These are phyloP conservation scores for Caenorhabditis sp. DNA, from an alignment of 2,888 invertebrate genomes.

Conservation along the genomic window DNA sequence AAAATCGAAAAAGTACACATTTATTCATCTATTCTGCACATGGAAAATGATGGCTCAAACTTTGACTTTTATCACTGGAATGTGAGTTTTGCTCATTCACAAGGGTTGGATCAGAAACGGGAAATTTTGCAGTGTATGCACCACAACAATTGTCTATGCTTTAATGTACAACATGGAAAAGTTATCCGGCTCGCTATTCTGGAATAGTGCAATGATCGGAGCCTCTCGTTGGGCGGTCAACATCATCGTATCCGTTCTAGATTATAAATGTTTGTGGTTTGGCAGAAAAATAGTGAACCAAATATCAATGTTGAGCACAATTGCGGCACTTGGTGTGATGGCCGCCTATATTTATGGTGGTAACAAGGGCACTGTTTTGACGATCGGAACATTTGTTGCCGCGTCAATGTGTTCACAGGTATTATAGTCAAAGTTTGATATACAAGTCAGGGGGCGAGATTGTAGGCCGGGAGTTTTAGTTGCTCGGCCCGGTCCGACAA, in stretches of 20 bases:
- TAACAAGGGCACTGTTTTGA: conserved; percentile 22
- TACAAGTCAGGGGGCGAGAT: no score
- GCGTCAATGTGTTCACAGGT: conserved; percentile 44
- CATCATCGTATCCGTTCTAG: conserved; percentile 44
- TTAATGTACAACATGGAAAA: conserved; percentile 48
- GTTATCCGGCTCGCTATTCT: conserved; percentile 38
- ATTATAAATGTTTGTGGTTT: conserved; percentile 44
- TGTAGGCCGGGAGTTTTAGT: no score
- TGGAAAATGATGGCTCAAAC: conserved; percentile 46
- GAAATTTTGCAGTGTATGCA: conserved; percentile 23
- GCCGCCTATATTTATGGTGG: conserved; percentile 15
- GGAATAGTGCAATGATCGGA: conserved; percentile 41
- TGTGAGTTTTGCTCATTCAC: conserved; percentile 17
- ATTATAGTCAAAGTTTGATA: no score
- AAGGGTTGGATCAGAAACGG: neutral
- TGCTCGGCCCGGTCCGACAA: no score
- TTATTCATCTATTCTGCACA: conserved; percentile 42
- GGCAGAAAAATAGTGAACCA: conserved; percentile 52
- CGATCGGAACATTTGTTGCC: conserved; percentile 42
- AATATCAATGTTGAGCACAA: conserved; percentile 40
- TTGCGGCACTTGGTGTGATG: conserved; percentile 15
- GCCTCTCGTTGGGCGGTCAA: conserved; percentile 51
- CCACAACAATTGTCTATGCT: conserved; percentile 38
- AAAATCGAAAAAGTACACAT: conserved; percentile 40
- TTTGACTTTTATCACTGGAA: conserved; percentile 38